A percentile compares a stretch with the other conserved stretches of the same genome.
Conservation (phyloP, 2,888 invertebrate species). For the Conchocele bisecta region DNA sequence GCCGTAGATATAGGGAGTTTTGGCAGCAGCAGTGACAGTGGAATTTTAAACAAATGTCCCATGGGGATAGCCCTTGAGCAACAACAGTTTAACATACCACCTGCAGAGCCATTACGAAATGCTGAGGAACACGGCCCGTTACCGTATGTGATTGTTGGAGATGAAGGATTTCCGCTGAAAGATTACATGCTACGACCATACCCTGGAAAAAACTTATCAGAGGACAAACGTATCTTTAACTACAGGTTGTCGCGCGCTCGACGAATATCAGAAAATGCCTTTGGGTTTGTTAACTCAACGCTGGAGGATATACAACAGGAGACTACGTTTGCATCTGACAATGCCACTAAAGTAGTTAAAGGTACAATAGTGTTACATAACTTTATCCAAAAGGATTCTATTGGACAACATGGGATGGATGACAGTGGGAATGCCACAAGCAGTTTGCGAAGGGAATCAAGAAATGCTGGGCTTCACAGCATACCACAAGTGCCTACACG, state of each 20-base stretch:
- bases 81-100: too few species aligned
- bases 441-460: too few species aligned
- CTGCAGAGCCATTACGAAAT: too few species aligned
- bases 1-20: too few species aligned
- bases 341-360: conserved; percentile 8
- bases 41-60: too few species aligned
- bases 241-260: conserved; percentile 21
- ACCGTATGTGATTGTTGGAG: conserved; percentile 29
- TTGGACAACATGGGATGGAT: too few species aligned
- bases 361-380: conserved; percentile 33
- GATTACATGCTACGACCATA: conserved; percentile 50
- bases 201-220: conserved; percentile 10
- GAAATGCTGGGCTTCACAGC: too few species aligned
- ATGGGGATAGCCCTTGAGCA: too few species aligned
- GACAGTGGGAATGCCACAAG: too few species aligned
- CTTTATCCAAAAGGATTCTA: conserved; percentile 12
- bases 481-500: too few species aligned
- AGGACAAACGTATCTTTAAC: conserved; percentile 11
- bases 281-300: conserved; percentile 11
- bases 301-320: conserved; percentile 15
- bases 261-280: conserved; percentile 27
- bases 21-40: too few species aligned
- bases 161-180: conserved; percentile 45
- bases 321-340: conserved; percentile 19
- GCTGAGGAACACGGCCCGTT: too few species aligned